A percentile compares a stretch with the other conserved stretches of the same genome.
Evolutionary conservation across 2,888 invertebrate species (phyloP).

Genomic region (Patella pellucida): DNA sequence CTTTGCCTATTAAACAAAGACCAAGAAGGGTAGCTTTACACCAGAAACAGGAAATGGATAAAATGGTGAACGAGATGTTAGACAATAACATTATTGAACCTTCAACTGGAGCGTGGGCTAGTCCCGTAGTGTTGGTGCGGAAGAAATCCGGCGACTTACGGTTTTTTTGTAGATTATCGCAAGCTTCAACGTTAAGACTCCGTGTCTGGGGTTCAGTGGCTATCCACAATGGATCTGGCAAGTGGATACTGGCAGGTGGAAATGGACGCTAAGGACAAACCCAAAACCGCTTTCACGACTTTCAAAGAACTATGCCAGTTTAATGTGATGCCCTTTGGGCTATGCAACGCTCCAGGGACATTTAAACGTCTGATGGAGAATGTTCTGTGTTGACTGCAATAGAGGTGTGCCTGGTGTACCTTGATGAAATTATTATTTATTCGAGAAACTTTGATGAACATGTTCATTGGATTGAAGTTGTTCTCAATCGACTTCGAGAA

Average conservation of each 20-base stretch:
- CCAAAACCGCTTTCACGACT: constrained; percentile 44
- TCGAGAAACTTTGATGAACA: constrained; percentile 27
- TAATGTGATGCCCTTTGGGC: constrained; percentile 9
- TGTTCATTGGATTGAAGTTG: constrained; percentile 31
- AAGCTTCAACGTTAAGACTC: constrained; percentile 30
- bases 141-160: constrained; percentile 26
- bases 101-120: constrained; percentile 20
- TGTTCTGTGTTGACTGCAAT: constrained; percentile 30
- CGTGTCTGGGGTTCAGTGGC: constrained; percentile 37
- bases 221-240: constrained; percentile 38
- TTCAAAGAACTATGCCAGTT: constrained; percentile 36
- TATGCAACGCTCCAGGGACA: constrained; percentile 39
- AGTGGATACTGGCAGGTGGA: constrained; percentile 48
- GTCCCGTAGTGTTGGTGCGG: constrained; percentile 27
- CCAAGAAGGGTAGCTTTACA: not conserved
- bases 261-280: constrained; percentile 29
- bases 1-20: no score
- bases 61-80: constrained; percentile 19
- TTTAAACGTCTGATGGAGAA: constrained; percentile 43
- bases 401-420: constrained; percentile 33
- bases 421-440: constrained; percentile 44
- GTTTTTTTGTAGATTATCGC: constrained; percentile 33
- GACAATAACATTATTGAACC: constrained; percentile 23
- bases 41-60: constrained; percentile 1
- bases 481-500: constrained; percentile 34